phyloP scores from a whole-genome alignment of 2,888 invertebrate species.

The Helicoverpa assulta region DNA sequence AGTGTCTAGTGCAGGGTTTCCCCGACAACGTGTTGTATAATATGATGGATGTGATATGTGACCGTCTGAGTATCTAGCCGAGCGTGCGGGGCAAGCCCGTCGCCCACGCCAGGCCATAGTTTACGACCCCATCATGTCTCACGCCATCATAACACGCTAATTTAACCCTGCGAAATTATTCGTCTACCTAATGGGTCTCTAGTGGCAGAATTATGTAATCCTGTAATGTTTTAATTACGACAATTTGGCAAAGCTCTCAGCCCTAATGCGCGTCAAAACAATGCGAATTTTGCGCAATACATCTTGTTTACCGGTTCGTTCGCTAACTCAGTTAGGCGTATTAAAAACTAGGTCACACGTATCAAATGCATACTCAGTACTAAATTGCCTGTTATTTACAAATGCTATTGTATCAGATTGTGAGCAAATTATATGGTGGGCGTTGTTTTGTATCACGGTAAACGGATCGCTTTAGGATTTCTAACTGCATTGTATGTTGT shows the following conservation, averaged over 20 bases:
- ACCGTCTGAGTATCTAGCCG: constrained; percentile 30
- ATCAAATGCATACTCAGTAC: constrained; percentile 24
- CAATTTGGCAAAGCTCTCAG: constrained; percentile 35
- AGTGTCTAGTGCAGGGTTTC: constrained; percentile 48
- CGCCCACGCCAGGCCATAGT: constrained; percentile 18
- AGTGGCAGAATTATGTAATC: constrained; percentile 9
- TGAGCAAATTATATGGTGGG: constrained; percentile 27
- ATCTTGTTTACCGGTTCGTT: constrained; percentile 8
- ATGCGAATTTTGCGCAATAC: constrained; percentile 14
- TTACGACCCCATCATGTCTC: constrained; percentile 38
- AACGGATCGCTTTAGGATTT: neutral
- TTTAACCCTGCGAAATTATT: neutral
- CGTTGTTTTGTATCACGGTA: neutral
- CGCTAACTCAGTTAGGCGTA: constrained; percentile 9
- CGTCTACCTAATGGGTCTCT: constrained; percentile 14
- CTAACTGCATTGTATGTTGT: neutral
- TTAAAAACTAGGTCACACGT: constrained; percentile 25
- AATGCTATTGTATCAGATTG: constrained; percentile 29
- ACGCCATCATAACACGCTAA: constrained; percentile 31
- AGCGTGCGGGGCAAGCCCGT: constrained; percentile 24
- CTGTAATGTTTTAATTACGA: constrained; percentile 33
- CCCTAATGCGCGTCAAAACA: constrained; percentile 16
- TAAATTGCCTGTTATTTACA: constrained; percentile 41
- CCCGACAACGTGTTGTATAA: constrained; percentile 25
- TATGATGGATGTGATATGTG: constrained; percentile 16